A percentile compares a stretch with the other conserved stretches of the same genome.
Evolutionary conservation across 1,140 invertebrate genomes (phyloP).

Genomic region (Venturia canescens): DNA sequence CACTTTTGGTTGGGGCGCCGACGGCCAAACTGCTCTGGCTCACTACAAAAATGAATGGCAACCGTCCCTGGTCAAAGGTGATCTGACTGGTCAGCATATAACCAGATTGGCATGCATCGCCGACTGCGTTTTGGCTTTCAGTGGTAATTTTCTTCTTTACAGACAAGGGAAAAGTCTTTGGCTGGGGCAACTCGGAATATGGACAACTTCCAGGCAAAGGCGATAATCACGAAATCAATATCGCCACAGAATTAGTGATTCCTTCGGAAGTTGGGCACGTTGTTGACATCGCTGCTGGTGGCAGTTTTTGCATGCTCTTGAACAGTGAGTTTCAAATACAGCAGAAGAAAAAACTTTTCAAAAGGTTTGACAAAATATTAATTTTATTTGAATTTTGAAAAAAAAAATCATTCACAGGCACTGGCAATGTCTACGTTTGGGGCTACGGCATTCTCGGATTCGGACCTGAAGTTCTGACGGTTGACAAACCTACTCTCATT

Average conservation of each 20-base stretch:
- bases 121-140: slow-evolving; percentile 94
- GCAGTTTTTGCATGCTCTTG: slow-evolving; percentile 90
- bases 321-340: slow-evolving; percentile 81
- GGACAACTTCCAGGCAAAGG: slow-evolving; percentile 82
- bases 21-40: slow-evolving; percentile 95
- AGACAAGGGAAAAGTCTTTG: slow-evolving; percentile 96
- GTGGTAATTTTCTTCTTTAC: slow-evolving; percentile 79
- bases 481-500: slow-evolving; percentile 83
- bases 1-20: slow-evolving; percentile 95
- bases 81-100: slow-evolving; percentile 90
- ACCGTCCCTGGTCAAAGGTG: slow-evolving; percentile 85
- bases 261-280: slow-evolving; percentile 85
- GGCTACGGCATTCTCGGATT: slow-evolving; percentile 94
- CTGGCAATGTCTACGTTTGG: slow-evolving; percentile 93
- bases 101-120: slow-evolving; percentile 87
- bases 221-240: slow-evolving; percentile 81
- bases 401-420: slow-evolving; percentile 76
- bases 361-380: background rate
- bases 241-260: slow-evolving; percentile 82
- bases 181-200: slow-evolving; percentile 98
- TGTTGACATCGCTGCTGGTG: slow-evolving; percentile 89
- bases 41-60: slow-evolving; percentile 80
- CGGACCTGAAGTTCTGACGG: slow-evolving; percentile 86
- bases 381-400: slow-evolving; percentile 50
- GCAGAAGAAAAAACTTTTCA: slow-evolving; percentile 25